Evolutionary conservation across 2,888 invertebrate species (phyloP), one percentile per base, ranked within the genome.

Genomic region (Melolontha melolontha): DNA sequence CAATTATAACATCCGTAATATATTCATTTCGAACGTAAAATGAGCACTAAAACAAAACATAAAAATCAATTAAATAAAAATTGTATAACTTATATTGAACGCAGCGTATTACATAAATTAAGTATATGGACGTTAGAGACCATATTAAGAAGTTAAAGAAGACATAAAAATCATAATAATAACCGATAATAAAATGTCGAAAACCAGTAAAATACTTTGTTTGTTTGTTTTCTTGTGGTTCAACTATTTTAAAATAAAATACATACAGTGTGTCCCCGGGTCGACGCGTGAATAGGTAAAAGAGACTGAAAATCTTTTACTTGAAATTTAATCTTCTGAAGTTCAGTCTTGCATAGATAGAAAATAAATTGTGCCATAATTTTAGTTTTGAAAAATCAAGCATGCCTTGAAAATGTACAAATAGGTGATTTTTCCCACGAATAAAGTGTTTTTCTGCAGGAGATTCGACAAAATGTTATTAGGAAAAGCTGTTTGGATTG

Each of bases 11-110:
- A 52, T 51, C 41, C 51, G 41, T 51, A 64, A 64, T 64, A 52
- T 52, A 29, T 64, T 40, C 52, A 39, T 64, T 64, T 52, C 42
- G 27, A 52, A 52, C 42, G 52, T 64, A 41, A 64, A 64, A 51
- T 64, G 42, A 17, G 50, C 34, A 22, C 17, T 54, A 64, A 54
- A 64, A 54, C 34, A 42, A 29, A 62, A 49, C 41, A 51, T 64
- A 64, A 52, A 44, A 52, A 54, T 54, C 44, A 64, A 64, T 64
- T 64, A 64, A 64, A 64, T 64, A 29, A 54, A 64, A 64, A 12
- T 64, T 54, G 44, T 47, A 62, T 14, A 49, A 62, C 40, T 49
- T 62, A 62, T 17, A 44, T 34, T 41, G 42, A 42, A 54, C 52
- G 27, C 51, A 64, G 42, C n/a, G 12, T 52, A 51, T 52, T 64